These are phyloP conservation scores for Mactra quadrangularis DNA, from an alignment of 1,140 invertebrate species.

Conservation along the genomic window DNA sequence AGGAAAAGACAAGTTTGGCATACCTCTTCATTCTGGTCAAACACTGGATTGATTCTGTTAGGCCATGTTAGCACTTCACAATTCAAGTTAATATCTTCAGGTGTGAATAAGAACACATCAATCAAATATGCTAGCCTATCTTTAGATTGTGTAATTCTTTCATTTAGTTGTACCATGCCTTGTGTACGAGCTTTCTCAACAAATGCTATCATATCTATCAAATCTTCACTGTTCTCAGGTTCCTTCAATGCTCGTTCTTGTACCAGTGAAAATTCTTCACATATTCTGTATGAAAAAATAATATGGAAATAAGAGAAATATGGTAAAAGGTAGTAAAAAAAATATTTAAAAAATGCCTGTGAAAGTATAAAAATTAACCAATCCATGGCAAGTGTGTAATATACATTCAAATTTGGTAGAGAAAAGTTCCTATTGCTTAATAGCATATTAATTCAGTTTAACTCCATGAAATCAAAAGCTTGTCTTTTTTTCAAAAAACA, in stretches of 20 bases:
- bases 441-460: too few species aligned
- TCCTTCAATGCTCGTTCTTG: slow-evolving; percentile 76
- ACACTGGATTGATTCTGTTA: slow-evolving; percentile 81
- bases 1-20: too few species aligned
- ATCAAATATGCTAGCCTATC: slow-evolving; percentile 81
- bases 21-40: slow-evolving; percentile 83
- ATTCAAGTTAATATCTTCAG: slow-evolving; percentile 82
- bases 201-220: slow-evolving; percentile 82
- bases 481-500: too few species aligned
- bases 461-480: too few species aligned
- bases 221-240: slow-evolving; percentile 80
- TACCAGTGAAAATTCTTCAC: slow-evolving; percentile 80
- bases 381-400: background rate
- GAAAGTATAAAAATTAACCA: background rate
- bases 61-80: slow-evolving; percentile 83
- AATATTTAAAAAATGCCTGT: background rate
- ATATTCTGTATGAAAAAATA: slow-evolving; percentile 76
- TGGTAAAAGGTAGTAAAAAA: background rate
- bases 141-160: slow-evolving; percentile 79
- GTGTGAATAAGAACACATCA: slow-evolving; percentile 81
- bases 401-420: background rate
- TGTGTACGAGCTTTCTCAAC: slow-evolving; percentile 79
- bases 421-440: background rate
- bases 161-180: slow-evolving; percentile 80
- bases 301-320: too few species aligned